Base-by-base conservation (phyloP, 2,888 invertebrate genomes). In the Prenolepis imparis region DNA sequence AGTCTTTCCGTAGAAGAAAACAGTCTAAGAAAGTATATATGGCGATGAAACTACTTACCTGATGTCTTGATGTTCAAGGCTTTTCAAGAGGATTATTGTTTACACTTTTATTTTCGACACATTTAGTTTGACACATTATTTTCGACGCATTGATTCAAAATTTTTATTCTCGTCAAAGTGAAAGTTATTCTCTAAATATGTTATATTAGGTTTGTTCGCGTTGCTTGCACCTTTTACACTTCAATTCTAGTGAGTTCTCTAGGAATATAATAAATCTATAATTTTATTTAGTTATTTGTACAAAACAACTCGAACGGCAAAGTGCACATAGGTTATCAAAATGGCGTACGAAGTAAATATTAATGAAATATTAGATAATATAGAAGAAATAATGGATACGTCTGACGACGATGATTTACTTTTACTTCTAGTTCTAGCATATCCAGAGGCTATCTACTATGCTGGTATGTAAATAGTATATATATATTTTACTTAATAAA, bases 191-290 rank as follows among this genome's bases (percentile, higher is more conserved):
- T n/a, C n/a, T n/a, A n/a, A n/a, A n/a, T n/a, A n/a, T n/a, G n/a
- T n/a, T n/a, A n/a, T n/a, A 4, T 36, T 36, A 41, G 41, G 11
- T 41, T 41, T 41, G 41, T 41, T 41, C 11, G 41, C 41, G 41
- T 41, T 41, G 41, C 41, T 41, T 11, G 41, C 41, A 41, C 57
- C 12, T 59, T 59, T 59, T 59, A 28, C 24, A 24, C 59, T 59
- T 28, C 28, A 59, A 24, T 59, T 59, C 59, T 59, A 59, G 59
- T 59, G 59, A 59, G 59, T 59, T 28, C 59, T 59, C 24, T 59
- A 59, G 59, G 21, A 59, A 59, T 59, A 3, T 28, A 59, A 59
- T 59, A 59, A 59, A 3, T 59, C 15, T 59, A 59, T 11, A 1
- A 41, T 1, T 41, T 59, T 59, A 59, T 59, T 59, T 59, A 59